Evolutionary conservation across 2,888 invertebrate species (phyloP).

Genomic region (Calliphora vomitoria): DNA sequence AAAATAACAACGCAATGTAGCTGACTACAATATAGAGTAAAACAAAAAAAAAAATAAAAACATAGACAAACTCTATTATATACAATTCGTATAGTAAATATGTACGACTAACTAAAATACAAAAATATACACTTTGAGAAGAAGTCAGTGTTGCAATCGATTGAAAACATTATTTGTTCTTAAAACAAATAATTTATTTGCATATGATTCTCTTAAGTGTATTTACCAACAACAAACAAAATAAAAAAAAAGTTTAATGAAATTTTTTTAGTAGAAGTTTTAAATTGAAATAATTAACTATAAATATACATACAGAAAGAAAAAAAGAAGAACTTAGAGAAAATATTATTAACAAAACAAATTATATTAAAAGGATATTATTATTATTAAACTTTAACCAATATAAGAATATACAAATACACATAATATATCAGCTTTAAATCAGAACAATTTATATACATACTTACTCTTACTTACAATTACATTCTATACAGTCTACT

Average conservation of each 20-base stretch:
- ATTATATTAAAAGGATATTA: conserved; percentile 24
- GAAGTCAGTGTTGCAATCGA: no score
- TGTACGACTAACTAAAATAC: conserved; percentile 9
- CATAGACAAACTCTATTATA: conserved; percentile 16
- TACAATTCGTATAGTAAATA: conserved; percentile 19
- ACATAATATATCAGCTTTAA: conserved; percentile 42
- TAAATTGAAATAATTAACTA: conserved; percentile 58
- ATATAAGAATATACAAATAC: conserved; percentile 25
- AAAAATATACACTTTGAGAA: background rate
- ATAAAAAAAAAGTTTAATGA: background rate
- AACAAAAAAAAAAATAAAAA: background rate
- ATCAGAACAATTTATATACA: conserved; percentile 20
- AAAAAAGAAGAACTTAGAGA: conserved; percentile 27
- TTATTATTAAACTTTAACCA: background rate
- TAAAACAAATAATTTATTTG: no score
- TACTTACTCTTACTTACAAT: background rate
- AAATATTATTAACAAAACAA: conserved; percentile 36
- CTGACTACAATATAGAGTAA: conserved; percentile 37
- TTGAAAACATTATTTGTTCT: background rate
- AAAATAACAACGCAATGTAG: conserved; percentile 49
- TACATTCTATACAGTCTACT: conserved; percentile 45
- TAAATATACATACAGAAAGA: conserved; percentile 59
- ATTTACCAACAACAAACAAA: background rate
- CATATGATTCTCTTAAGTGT: background rate
- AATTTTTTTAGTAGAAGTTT: conserved; percentile 58